phyloP scores from a whole-genome alignment of 2,888 invertebrate genomes.

The Gibbula magus region DNA sequence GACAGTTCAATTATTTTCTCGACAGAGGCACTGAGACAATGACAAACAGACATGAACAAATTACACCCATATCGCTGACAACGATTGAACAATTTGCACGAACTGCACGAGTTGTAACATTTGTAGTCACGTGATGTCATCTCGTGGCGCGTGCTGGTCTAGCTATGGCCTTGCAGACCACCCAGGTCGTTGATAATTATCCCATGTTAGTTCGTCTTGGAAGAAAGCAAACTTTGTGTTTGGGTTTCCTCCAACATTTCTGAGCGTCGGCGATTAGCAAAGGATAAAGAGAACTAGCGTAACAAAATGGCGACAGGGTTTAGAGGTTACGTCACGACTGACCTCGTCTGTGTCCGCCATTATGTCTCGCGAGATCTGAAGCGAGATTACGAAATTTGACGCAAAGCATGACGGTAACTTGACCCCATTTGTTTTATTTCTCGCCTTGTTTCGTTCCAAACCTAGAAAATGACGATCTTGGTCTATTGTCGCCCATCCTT shows the following conservation, averaged over 20 bases:
- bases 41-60: too few species aligned
- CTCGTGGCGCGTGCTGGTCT: background rate
- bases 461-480: too few species aligned
- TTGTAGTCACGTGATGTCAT: background rate
- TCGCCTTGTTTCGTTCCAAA: too few species aligned
- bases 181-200: background rate
- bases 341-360: slow-evolving; percentile 5
- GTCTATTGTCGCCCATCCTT: too few species aligned
- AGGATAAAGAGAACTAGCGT: background rate
- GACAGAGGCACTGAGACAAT: too few species aligned
- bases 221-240: background rate
- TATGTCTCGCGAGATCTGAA: background rate
- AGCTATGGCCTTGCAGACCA: background rate
- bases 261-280: background rate
- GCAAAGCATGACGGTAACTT: background rate
- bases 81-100: too few species aligned
- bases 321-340: background rate
- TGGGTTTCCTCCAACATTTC: background rate
- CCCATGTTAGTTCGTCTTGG: background rate
- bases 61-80: too few species aligned
- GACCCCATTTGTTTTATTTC: background rate
- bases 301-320: background rate
- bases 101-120: background rate
- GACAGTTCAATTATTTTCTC: too few species aligned
- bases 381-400: background rate